phyloP scores from a whole-genome alignment of 2,113 vertebrate species.

The Phrynosoma blainvillii region DNA sequence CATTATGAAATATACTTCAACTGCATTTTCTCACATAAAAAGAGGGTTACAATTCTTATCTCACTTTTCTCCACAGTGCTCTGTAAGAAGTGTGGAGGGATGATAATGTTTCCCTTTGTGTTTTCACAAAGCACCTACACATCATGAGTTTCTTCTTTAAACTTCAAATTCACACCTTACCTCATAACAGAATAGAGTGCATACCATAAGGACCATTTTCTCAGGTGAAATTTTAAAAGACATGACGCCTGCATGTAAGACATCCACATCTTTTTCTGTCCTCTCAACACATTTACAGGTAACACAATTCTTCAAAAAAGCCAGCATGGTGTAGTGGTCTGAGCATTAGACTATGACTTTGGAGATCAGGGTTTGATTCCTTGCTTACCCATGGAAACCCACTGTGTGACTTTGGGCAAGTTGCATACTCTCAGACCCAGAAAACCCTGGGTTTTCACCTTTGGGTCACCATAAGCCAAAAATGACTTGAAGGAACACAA shows the following conservation, averaged over 20 bases:
- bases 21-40: background rate
- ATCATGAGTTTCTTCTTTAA: constrained; percentile 10
- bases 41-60: constrained; percentile 21
- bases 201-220: background rate
- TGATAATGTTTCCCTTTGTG: constrained; percentile 19
- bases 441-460: too few relatives aligned
- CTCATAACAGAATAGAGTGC: background rate
- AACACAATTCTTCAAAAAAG: too few relatives aligned
- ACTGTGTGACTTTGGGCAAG: too few relatives aligned
- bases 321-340: too few relatives aligned
- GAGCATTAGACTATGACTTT: too few relatives aligned
- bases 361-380: too few relatives aligned
- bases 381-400: too few relatives aligned
- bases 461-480: too few relatives aligned
- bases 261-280: background rate
- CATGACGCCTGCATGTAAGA: background rate
- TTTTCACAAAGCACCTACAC: background rate
- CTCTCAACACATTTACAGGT: background rate
- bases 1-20: constrained; percentile 15
- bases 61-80: background rate
- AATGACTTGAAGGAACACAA: too few relatives aligned
- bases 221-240: background rate
- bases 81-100: background rate
- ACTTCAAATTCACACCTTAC: background rate
- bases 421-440: too few relatives aligned